These are phyloP conservation scores for Aphelocoma californica DNA, from an alignment of 2,797 vertebrate genomes.

Conservation along the genomic window DNA sequence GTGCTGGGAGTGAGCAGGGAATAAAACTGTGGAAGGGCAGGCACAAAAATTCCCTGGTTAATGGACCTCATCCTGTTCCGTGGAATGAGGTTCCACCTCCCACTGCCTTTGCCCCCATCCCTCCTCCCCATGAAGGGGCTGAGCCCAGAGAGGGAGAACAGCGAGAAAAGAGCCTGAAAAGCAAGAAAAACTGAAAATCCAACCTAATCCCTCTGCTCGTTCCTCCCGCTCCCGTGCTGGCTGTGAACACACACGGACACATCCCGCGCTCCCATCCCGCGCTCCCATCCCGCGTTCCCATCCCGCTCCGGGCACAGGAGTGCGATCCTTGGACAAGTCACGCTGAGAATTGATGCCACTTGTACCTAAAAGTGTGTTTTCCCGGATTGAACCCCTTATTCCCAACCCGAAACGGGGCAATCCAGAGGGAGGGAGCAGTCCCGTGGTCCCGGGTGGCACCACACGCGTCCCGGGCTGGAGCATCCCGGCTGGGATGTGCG, in stretches of 20 bases:
- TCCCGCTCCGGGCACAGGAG: rapidly evolving
- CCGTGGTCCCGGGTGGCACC: rapidly evolving
- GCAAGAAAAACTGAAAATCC: background rate
- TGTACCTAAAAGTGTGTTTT: rapidly evolving
- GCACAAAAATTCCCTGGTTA: background rate
- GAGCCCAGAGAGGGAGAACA: background rate
- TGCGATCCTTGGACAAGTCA: rapidly evolving
- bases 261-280: background rate
- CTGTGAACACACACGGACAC: rapidly evolving
- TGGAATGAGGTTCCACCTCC: background rate
- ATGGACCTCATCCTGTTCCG: rapidly evolving
- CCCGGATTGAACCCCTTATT: rapidly evolving
- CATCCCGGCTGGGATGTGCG: rapidly evolving
- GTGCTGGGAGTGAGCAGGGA: background rate
- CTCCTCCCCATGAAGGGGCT: background rate
- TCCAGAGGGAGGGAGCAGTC: background rate
- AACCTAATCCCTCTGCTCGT: background rate
- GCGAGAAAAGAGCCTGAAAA: background rate
- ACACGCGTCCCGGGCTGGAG: rapidly evolving
- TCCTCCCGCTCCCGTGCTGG: rapidly evolving
- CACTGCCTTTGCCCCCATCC: background rate
- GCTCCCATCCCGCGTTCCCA: background rate
- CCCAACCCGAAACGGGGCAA: background rate
- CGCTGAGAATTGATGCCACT: background rate
- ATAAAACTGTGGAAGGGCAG: background rate